A percentile compares a stretch with the other conserved stretches of the same genome.
Evolutionary conservation across 2,888 invertebrate species (phyloP).

Genomic region (Amblyjoppa proteus): DNA sequence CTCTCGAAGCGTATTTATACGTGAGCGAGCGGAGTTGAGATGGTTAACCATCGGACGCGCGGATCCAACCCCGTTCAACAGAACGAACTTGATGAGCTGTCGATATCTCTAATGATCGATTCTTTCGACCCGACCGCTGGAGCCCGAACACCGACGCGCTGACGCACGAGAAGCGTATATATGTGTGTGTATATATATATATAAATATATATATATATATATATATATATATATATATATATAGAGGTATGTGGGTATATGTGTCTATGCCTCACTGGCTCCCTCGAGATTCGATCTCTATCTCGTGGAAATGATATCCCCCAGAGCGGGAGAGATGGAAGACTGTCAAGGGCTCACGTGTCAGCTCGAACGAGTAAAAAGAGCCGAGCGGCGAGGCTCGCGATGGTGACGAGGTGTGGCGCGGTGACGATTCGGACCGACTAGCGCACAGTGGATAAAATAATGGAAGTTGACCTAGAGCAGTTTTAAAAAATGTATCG

Average conservation of each 20-base stretch:
- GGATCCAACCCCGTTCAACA: conserved; percentile 37
- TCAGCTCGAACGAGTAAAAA: conserved; percentile 38
- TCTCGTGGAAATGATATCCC: conserved; percentile 58
- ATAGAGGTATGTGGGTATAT: too few relatives aligned
- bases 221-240: too few relatives aligned
- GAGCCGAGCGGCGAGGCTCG: conserved; percentile 17
- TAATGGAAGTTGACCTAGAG: conserved; percentile 5
- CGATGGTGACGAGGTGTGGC: background rate
- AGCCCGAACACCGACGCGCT: background rate
- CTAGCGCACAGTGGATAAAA: background rate
- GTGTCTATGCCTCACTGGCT: background rate
- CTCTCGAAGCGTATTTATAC: conserved; percentile 44
- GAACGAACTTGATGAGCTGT: conserved; percentile 63
- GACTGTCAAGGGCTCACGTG: conserved; percentile 40
- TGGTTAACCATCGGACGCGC: conserved; percentile 57
- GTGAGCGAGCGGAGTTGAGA: conserved; percentile 44
- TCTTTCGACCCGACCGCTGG: conserved; percentile 50
- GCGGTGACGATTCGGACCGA: background rate
- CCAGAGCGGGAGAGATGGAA: conserved; percentile 31
- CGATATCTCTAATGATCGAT: conserved; percentile 68
- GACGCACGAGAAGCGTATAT: background rate
- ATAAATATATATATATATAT: too few relatives aligned
- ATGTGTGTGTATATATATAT: too few relatives aligned
- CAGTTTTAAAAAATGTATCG: background rate
- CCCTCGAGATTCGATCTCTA: conserved; percentile 21